A percentile compares a stretch with the other conserved stretches of the same genome.
phyloP scores from a whole-genome alignment of 2,113 vertebrate species.

The Osmerus mordax region DNA sequence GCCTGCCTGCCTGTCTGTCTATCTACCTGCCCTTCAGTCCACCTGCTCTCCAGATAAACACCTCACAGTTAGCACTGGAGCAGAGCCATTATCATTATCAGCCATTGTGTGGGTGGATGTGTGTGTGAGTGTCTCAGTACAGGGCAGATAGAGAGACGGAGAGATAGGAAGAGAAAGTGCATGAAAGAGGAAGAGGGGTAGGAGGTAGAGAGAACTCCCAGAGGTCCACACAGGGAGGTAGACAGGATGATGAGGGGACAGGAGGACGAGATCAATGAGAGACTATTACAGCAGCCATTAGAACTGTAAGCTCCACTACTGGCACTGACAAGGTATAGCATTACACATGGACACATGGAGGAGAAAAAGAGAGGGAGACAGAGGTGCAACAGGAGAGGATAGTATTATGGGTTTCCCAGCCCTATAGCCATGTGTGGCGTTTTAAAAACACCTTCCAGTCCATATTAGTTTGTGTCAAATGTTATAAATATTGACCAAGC shows the following conservation, averaged over 20 bases:
- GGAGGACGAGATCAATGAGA: conserved; percentile 47
- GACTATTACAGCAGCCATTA: conserved; percentile 50
- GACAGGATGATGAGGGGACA: not conserved
- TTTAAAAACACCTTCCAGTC: not conserved
- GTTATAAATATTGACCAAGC: no score
- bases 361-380: not conserved
- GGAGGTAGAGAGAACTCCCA: not conserved
- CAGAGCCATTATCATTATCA: not conserved
- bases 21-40: not conserved
- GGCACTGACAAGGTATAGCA: conserved; percentile 30
- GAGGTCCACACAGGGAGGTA: not conserved
- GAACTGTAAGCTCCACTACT: conserved; percentile 27
- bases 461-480: not conserved
- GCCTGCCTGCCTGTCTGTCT: no score
- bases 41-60: not conserved
- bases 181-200: not conserved
- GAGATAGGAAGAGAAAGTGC: conserved; percentile 1
- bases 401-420: not conserved
- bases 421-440: not conserved
- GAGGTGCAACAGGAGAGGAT: not conserved
- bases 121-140: not conserved
- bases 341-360: conserved; percentile 32
- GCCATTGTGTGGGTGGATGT: not conserved
- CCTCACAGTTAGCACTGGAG: not conserved
- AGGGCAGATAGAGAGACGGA: not conserved